Evolutionary conservation across 2,888 invertebrate species (phyloP).

Genomic region (Nudaria mundana): DNA sequence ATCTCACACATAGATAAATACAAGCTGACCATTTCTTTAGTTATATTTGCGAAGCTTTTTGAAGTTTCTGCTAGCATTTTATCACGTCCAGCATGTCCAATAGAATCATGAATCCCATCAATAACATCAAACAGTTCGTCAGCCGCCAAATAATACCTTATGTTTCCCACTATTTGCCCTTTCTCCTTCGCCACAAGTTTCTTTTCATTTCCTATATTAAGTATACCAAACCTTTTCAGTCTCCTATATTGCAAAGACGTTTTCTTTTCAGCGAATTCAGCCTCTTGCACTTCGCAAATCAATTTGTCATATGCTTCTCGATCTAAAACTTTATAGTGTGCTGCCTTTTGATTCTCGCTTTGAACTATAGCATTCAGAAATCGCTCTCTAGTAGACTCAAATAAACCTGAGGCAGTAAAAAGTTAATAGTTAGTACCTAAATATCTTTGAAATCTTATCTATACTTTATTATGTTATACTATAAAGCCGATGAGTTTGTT

Average conservation of each 20-base stretch:
- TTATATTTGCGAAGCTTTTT: conserved; percentile 32
- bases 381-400: conserved; percentile 1
- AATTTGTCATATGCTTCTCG: conserved; percentile 6
- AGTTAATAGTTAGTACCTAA: not conserved
- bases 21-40: conserved; percentile 25
- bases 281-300: conserved; percentile 8
- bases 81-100: conserved; percentile 38
- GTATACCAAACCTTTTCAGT: conserved; percentile 5
- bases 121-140: conserved; percentile 18
- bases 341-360: conserved; percentile 6
- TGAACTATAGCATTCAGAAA: conserved; percentile 5
- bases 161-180: not conserved
- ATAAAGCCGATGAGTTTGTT: no score
- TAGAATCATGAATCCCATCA: conserved; percentile 28
- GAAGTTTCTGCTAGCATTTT: conserved; percentile 22
- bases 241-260: conserved; percentile 9
- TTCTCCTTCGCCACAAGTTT: conserved; percentile 6
- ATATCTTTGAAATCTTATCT: no score
- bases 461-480: no score
- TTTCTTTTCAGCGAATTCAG: conserved; percentile 1
- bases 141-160: conserved; percentile 9
- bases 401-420: not conserved
- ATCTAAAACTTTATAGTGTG: conserved; percentile 8
- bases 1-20: conserved; percentile 30
- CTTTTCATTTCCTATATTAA: conserved; percentile 7